These are phyloP conservation scores for Holacanthella duospinosa DNA, from an alignment of 2,888 invertebrate species.

Conservation along the genomic window DNA sequence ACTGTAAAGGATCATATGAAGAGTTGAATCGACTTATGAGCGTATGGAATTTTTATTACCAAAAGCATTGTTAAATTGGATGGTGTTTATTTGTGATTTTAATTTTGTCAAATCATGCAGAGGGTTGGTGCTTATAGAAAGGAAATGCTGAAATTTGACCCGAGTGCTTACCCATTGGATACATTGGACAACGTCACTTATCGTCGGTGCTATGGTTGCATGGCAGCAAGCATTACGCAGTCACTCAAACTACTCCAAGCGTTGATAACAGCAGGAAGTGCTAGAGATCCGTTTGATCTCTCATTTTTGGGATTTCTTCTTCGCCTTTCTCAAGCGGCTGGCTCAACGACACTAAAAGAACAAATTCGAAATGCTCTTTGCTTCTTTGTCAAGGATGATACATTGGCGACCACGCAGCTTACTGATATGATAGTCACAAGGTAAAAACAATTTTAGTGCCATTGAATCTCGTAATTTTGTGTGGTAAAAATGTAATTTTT, in stretches of 20 bases:
- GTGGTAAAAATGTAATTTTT: too few relatives aligned
- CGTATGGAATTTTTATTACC: too few relatives aligned
- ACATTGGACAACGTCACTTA: constrained; percentile 36
- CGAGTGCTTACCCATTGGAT: constrained; percentile 32
- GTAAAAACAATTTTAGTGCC: too few relatives aligned
- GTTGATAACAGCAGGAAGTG: constrained; percentile 35
- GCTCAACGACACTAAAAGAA: constrained; percentile 36
- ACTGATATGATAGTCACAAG: constrained; percentile 34
- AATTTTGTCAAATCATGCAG: constrained; percentile 10
- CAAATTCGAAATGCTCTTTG: constrained; percentile 37
- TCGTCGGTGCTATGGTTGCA: constrained; percentile 69
- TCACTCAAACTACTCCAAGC: constrained; percentile 36
- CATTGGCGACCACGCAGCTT: constrained; percentile 31
- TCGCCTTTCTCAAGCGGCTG: constrained; percentile 35
- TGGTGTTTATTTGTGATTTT: not conserved
- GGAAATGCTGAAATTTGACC: constrained; percentile 35
- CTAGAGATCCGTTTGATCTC: constrained; percentile 33
- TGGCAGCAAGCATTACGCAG: constrained; percentile 36
- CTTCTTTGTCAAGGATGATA: constrained; percentile 37
- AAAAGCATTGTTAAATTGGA: too few relatives aligned
- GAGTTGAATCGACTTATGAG: constrained; percentile 63
- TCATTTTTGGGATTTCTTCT: constrained; percentile 36
- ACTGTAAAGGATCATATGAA: constrained; percentile 88
- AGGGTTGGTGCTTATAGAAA: constrained; percentile 34
- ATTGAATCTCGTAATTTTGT: constrained; percentile 13